Conservation (phyloP, 2,797 vertebrate species). For the Takifugu ocellatus region DNA sequence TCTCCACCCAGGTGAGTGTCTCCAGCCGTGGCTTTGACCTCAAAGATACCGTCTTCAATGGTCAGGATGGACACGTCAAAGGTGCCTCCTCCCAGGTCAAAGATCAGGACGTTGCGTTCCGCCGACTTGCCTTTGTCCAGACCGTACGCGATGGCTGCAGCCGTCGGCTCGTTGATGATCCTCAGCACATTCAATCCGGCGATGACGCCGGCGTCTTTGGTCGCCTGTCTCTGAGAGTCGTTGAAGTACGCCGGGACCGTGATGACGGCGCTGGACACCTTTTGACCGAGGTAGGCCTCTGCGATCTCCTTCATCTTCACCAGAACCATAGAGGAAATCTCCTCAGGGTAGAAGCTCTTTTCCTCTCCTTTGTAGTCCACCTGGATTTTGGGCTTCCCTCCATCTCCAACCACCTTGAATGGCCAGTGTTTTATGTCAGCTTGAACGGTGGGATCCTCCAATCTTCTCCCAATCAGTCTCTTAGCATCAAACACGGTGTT, state of each 20-base stretch:
- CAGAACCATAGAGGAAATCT: constrained; percentile 63
- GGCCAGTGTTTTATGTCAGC: constrained; percentile 67
- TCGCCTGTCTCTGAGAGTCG: constrained; percentile 55
- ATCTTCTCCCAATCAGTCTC: constrained; percentile 60
- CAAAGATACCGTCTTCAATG: constrained; percentile 58
- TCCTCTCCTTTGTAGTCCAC: constrained; percentile 60
- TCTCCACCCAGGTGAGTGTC: constrained; percentile 64
- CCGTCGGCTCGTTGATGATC: constrained; percentile 64
- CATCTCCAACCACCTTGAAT: constrained; percentile 52
- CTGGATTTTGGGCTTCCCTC: constrained; percentile 52
- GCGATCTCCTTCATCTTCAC: constrained; percentile 62
- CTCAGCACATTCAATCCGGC: constrained; percentile 52
- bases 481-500: constrained; percentile 70
- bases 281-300: constrained; percentile 58
- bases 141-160: constrained; percentile 56
- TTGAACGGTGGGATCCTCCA: constrained; percentile 55
- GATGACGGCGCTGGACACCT: constrained; percentile 53
- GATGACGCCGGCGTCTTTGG: constrained; percentile 50
- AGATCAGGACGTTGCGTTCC: constrained; percentile 52
- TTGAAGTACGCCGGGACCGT: constrained; percentile 60
- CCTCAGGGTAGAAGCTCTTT: constrained; percentile 55
- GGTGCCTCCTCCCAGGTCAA: constrained; percentile 57
- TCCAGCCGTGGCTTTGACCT: constrained; percentile 56
- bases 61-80: constrained; percentile 58
- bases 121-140: constrained; percentile 40